A percentile compares a stretch with the other conserved stretches of the same genome.
phyloP scores from a whole-genome alignment of 1,140 invertebrate species.

The Capitella teleta region DNA sequence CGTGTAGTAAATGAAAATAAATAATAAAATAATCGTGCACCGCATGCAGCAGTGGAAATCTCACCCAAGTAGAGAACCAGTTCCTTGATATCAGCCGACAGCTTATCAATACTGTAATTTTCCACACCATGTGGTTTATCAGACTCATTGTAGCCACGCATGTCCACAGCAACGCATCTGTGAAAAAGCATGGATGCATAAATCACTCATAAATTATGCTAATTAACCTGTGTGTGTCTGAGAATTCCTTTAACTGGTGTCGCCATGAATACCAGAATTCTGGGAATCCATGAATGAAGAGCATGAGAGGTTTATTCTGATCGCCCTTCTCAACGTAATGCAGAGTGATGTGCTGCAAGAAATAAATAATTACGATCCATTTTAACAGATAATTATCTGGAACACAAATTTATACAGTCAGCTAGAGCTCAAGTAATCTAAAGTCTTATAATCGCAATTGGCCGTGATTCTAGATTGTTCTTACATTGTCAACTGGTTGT shows the following conservation, averaged over 20 bases:
- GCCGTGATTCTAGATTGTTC: too few species aligned
- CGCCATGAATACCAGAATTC: slow-evolving; percentile 47
- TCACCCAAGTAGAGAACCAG: slow-evolving; percentile 54
- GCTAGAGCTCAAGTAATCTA: too few species aligned
- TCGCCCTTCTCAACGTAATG: slow-evolving; percentile 41
- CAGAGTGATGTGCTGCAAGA: slow-evolving; percentile 20
- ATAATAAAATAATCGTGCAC: too few species aligned
- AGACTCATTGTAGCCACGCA: slow-evolving; percentile 70
- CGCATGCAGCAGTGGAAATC: not conserved
- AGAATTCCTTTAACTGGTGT: slow-evolving; percentile 39
- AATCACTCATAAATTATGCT: too few species aligned
- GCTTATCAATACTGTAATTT: slow-evolving; percentile 51
- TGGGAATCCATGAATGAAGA: slow-evolving; percentile 45
- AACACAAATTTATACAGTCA: too few species aligned
- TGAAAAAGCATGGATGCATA: too few species aligned
- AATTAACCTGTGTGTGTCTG: slow-evolving; percentile 34
- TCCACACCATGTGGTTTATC: slow-evolving; percentile 58
- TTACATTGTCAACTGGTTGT: too few species aligned
- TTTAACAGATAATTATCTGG: too few species aligned
- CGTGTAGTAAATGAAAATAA: too few species aligned
- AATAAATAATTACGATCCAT: too few species aligned
- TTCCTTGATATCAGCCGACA: slow-evolving; percentile 58
- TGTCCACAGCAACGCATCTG: slow-evolving; percentile 65
- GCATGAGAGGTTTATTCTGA: slow-evolving; percentile 34
- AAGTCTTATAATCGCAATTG: too few species aligned